Percentiles rank a stretch among this genome's conserved stretches.
Evolutionary conservation across 2,888 invertebrate species (phyloP).

Genomic region (Physocephala rufipes): DNA sequence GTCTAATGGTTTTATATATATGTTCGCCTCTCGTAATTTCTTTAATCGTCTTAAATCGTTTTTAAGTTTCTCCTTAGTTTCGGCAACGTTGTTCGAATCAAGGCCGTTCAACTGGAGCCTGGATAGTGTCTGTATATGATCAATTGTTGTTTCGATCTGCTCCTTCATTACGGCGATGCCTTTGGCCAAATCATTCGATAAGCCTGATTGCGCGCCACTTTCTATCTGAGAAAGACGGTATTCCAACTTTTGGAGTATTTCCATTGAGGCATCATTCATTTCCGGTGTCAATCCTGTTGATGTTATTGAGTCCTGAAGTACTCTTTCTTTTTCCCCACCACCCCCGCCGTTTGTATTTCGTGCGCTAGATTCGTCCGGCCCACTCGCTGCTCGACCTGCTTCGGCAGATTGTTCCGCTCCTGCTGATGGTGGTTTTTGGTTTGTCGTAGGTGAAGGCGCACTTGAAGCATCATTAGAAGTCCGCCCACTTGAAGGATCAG

Average conservation of each 20-base stretch:
- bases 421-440: background rate
- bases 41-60: constrained; percentile 47
- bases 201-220: constrained; percentile 14
- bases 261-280: background rate
- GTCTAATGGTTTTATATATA: constrained; percentile 28
- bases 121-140: constrained; percentile 53
- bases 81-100: constrained; percentile 48
- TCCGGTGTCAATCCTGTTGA: too few relatives aligned
- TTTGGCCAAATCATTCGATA: constrained; percentile 10
- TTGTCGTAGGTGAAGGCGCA: background rate
- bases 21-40: constrained; percentile 44
- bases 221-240: background rate
- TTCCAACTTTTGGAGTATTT: background rate
- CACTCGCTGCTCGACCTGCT: background rate
- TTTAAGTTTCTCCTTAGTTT: constrained; percentile 45
- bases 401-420: constrained; percentile 1
- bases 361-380: constrained; percentile 9
- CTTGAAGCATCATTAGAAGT: background rate
- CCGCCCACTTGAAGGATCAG: background rate
- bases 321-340: background rate
- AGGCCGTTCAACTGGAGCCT: constrained; percentile 44
- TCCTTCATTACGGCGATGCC: constrained; percentile 46
- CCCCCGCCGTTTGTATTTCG: constrained; percentile 12
- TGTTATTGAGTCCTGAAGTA: background rate
- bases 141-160: constrained; percentile 54